Base-by-base conservation (phyloP, 2,113 vertebrate species). In the Agapornis roseicollis region DNA sequence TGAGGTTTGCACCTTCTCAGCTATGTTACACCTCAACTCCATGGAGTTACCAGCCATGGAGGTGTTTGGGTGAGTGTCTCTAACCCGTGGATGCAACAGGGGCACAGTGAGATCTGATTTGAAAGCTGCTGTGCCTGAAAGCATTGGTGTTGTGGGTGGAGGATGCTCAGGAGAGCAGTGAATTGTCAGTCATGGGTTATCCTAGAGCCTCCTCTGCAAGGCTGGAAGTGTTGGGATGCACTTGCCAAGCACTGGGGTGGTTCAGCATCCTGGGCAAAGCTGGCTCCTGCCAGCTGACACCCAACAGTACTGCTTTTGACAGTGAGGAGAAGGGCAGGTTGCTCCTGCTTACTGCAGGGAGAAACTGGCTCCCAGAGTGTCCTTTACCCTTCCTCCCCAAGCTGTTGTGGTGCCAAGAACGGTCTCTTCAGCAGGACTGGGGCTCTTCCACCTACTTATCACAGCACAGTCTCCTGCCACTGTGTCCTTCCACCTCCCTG, bases 91-190 rank as follows among this genome's bases (percentile, higher is more conserved):
- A 20, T 63, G 39, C 35, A 61, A 47, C 0, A 1, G 42, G 46
- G n/a, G 31, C 25, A 11, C 56, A 41, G 52, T 1, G 2, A 20
- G 60, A 8, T 83, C 25, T 66, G 72, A 41, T 72, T 28, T 1
- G 0, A 70, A 55, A 61, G 31, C 63, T 74, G 5, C 39, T 52
- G 39, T 4, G 4, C 29, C 65, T 58, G 49, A 42, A 44, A 39
- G 50, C 11, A 0, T 29, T 28, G 77, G 35, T n/a, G 77, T 3
- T 0, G 0, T 35, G 46, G 16, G n/a, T 53, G n/a, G 29, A 41
- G 53, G 44, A 50, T n/a, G 13, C 49, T 31, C 12, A 10, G 35
- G 35, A 53, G 9, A 14, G 25, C n/a, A 31, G 19, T 3, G 52
- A 12, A 18, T 13, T 53, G 15, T 53, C 37, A 13, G 33, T 55